Base-by-base conservation (phyloP, 2,797 vertebrate genomes). In the Coregonus suidteri region DNA sequence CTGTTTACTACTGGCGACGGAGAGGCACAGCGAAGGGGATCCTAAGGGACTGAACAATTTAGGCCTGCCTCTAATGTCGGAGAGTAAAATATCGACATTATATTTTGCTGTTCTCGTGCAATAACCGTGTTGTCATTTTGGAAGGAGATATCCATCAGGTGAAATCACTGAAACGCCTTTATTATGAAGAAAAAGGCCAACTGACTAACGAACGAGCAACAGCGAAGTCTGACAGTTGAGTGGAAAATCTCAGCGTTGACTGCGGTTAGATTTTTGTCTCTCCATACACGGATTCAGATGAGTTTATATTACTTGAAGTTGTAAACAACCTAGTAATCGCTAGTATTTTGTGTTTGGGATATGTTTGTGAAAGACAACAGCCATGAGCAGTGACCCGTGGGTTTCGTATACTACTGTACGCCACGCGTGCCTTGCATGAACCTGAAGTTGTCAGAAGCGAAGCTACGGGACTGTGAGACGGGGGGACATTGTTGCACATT, bases 1-100 rank as follows among this genome's bases (percentile, higher is more conserved):
- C 91, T 95, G 93, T 95, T 94, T 93, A 94, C 92, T 93, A 94
- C 92, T 91, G 93, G 91, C 90, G 59, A 9, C 25, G 87, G 84
- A 82, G 77, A 88, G 85, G 88, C 88, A 47, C 41, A 91, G 84
- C 81, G 89, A 90, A 86, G 85, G 78, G 88, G 90, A 92, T 92
- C 91, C 89, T 88, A 66, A 89, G 87, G 86, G 86, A 88, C 30
- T 77, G 34, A 71, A 59, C 68, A n/a, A 78, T 47, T 47, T 47
- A 13, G 41, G 9, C 71, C 77, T 83, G 78, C 67, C 75, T 76
- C 77, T 73, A 81, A 65, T 68, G 66, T 79, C 52, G 35, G 71
- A 68, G 37, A 53, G 52, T 18, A 74, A 54, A 34, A 47, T 71
- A 76, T 65, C 54, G 34, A 62, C 56, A 14, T 56, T 15, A 70